Conservation (phyloP, 1,140 invertebrate species). For the Scaptomyza montana region DNA sequence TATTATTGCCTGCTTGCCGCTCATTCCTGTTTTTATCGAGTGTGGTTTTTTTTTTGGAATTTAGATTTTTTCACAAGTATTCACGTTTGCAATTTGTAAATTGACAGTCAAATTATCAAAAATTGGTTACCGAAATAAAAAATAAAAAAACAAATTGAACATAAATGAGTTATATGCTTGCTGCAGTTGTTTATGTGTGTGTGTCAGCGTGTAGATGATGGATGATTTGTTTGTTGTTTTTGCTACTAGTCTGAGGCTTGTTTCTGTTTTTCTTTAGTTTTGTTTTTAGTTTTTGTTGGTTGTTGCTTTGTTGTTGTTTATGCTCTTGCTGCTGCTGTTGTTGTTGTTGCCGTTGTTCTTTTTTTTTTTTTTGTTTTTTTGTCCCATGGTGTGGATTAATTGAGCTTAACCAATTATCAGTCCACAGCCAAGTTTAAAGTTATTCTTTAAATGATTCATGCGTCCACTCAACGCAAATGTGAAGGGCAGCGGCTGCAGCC, state of each 20-base stretch:
- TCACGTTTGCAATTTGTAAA: conserved; percentile 23
- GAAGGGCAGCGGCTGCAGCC: conserved; percentile 96
- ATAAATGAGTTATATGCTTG: conserved; percentile 11
- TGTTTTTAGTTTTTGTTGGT: background rate
- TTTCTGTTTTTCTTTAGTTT: conserved; percentile 1
- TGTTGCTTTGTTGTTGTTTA: conserved; percentile 6
- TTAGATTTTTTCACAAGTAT: conserved; percentile 15
- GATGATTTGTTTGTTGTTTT: conserved; percentile 2
- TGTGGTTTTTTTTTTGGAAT: conserved; percentile 19
- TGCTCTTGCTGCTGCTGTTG: conserved; percentile 7
- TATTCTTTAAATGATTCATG: conserved; percentile 95
- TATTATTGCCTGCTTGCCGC: background rate
- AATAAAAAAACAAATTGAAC: conserved; percentile 44
- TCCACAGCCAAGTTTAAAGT: conserved; percentile 94
- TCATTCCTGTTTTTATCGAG: conserved; percentile 2
- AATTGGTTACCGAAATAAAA: conserved; percentile 28
- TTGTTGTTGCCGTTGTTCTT: conserved; percentile 30
- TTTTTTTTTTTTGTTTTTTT: conserved; percentile 36
- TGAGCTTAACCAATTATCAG: conserved; percentile 91
- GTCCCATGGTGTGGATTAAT: conserved; percentile 7
- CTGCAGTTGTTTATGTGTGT: conserved; percentile 23
- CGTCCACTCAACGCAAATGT: conserved; percentile 96
- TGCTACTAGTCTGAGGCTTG: no score
- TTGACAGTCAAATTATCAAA: conserved; percentile 26
- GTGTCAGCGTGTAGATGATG: conserved; percentile 16